Evolutionary conservation across 2,888 invertebrate genomes (phyloP).

Genomic region (Noctua pronuba): DNA sequence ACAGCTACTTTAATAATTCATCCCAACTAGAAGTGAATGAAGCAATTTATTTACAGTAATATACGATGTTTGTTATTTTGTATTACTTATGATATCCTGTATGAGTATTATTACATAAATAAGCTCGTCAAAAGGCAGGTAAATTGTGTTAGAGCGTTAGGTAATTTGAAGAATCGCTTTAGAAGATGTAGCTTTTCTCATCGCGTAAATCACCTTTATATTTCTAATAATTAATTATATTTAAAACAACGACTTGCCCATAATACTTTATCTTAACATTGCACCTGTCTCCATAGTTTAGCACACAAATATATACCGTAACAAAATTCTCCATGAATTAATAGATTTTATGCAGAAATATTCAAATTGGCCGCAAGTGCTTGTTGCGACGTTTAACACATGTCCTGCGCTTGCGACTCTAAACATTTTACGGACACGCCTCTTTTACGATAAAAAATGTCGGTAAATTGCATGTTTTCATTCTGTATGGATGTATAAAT

Average conservation of each 20-base stretch:
- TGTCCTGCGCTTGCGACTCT: constrained; percentile 59
- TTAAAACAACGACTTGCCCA: constrained; percentile 16
- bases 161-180: constrained; percentile 3
- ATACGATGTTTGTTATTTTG: constrained; percentile 35
- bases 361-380: constrained; percentile 73
- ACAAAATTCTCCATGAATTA: constrained; percentile 56
- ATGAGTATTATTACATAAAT: constrained; percentile 29
- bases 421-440: constrained; percentile 70
- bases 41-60: constrained; percentile 35
- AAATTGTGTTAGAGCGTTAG: constrained; percentile 12
- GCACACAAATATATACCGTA: constrained; percentile 48
- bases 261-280: constrained; percentile 15
- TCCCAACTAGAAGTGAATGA: constrained; percentile 32
- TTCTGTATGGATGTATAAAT: constrained; percentile 55
- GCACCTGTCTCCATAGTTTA: constrained; percentile 52
- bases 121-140: neutral
- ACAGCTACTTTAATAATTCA: constrained; percentile 34
- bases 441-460: constrained; percentile 67
- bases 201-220: constrained; percentile 11
- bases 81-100: constrained; percentile 30
- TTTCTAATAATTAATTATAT: constrained; percentile 20
- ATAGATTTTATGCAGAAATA: constrained; percentile 76
- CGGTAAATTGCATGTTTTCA: constrained; percentile 62
- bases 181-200: constrained; percentile 2
- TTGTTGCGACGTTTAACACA: constrained; percentile 64